phyloP scores from a whole-genome alignment of 2,888 invertebrate species.

The Nineta flava region DNA sequence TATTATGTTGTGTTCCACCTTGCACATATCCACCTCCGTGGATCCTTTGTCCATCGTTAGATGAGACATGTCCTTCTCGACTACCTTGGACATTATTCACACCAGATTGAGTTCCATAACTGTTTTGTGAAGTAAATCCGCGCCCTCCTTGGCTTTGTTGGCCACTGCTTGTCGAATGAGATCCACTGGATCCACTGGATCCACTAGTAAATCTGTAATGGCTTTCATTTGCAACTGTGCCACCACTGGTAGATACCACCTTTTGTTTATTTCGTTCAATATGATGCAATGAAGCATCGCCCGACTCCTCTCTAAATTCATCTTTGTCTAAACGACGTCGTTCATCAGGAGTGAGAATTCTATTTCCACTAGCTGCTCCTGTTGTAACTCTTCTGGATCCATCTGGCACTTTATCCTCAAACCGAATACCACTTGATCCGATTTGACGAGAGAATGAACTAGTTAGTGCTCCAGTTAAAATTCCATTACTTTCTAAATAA shows the following conservation, averaged over 20 bases:
- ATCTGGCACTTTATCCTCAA: neutral
- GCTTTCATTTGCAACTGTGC: neutral
- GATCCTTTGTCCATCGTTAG: neutral
- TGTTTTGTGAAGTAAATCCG: no score
- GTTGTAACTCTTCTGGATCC: neutral
- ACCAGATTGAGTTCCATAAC: no score
- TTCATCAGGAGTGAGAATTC: constrained; percentile 23
- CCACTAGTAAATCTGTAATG: neutral
- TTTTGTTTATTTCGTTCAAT: constrained; percentile 22
- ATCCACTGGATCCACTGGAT: neutral
- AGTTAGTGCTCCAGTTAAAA: constrained; percentile 12
- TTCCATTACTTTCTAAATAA: constrained; percentile 26
- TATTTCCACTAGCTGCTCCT: constrained; percentile 4
- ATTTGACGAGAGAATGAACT: constrained; percentile 6
- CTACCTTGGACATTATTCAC: no score
- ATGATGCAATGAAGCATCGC: constrained; percentile 30
- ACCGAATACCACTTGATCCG: constrained; percentile 6
- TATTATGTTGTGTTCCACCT: constrained; percentile 5
- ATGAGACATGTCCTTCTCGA: neutral
- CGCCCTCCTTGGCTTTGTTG: neutral
- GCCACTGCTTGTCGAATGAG: neutral
- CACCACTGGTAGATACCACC: neutral
- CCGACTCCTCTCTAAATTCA: constrained; percentile 25
- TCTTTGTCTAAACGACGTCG: constrained; percentile 24
- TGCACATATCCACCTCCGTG: neutral